Base-by-base conservation (phyloP, 2,888 invertebrate genomes). In the Xestoiulus laeticollis region DNA sequence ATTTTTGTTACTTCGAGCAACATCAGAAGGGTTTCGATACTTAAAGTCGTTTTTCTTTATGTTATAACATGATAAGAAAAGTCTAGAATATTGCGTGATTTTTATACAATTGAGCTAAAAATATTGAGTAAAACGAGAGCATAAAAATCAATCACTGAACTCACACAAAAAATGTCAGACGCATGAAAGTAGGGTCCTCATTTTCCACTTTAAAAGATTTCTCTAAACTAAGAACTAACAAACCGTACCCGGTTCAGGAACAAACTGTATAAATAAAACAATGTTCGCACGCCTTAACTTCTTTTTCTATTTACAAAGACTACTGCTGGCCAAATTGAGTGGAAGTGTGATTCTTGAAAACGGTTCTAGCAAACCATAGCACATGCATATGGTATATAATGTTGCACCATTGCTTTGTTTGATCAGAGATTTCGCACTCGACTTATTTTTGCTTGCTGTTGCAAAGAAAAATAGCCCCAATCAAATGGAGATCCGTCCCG, bases 371-470 rank as follows among this genome's bases (percentile, higher is more conserved):
- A 78, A 78, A 78, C 26, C 30, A 16, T 16, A 30, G 78, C 30
- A 30, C 78, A 16, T 78, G 78, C 30, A 78, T 78, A 32, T 30
- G 78, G 10, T 32, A 30, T n/a, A n/a, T 30, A 78, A 30, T 16
- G 78, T 26, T 30, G 26, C 30, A 78, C 30, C 30, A 30, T 30
- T 26, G n/a, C 30, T 78, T 78, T 78, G 78, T 78, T 78, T 78
- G 78, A 78, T 30, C 78, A 78, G 78, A 78, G 78, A 78, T 78
- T 78, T 78, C 78, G 78, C 78, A 30, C 78, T 78, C 78, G 78
- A 78, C 78, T 78, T 78, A 14, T 26, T 68, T 78, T 30, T 78
- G 78, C 78, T 78, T 78, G 78, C 30, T 78, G 78, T 78, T 78
- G 78, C 30, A 78, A 78, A 78, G 68, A 78, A 78, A 78, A 78